Evolutionary conservation across 1,140 invertebrate genomes (phyloP), one percentile per base, ranked within the genome.

Genomic region (Neodiprion pinetum): DNA sequence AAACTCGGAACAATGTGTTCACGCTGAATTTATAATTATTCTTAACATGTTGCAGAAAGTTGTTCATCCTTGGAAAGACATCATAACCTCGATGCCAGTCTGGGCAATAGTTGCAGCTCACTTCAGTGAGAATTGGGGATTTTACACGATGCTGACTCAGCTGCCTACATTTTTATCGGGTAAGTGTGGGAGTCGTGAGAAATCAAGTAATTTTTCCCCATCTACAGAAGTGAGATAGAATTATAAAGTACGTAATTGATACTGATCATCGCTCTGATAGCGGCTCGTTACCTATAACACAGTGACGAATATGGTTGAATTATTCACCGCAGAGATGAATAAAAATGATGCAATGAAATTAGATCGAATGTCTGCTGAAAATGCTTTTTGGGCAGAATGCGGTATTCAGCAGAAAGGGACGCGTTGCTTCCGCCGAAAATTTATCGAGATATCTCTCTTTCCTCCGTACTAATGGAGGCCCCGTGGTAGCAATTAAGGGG

Each of bases 91-190:
- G 0, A 88, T 91, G 66, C 93, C 97, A 0, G 95, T 98, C 2
- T 98, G 96, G 95, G 96, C 97, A 0, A 96, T 97, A 70, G 92
- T 96, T 21, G 91, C 93, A 21, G 96, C 96, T 5, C 96, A 98
- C 86, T 98, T 98, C 87, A 94, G 95, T 74, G 96, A 98, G 87
- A 98, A 98, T 88, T 98, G 97, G 97, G 97, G 96, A 14, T 97
- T 98, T 87, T 98, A 98, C 83, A 98, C 96, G 0, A 91, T 97
- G 83, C 90, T 98, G 0, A 97, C 96, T 0, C 94, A 96, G 80
- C 87, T 98, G 48, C 97, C 97, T 5, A 96, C 94, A 53, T 99
- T 97, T 86, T 94, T 99, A 91, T 95, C 92, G 89, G 94, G 95
- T 95, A 81, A 79, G 72, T 79, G 40, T 21, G n/a, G 68, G 8